phyloP scores from a whole-genome alignment of 2,888 invertebrate genomes.

The Hyles lineata region DNA sequence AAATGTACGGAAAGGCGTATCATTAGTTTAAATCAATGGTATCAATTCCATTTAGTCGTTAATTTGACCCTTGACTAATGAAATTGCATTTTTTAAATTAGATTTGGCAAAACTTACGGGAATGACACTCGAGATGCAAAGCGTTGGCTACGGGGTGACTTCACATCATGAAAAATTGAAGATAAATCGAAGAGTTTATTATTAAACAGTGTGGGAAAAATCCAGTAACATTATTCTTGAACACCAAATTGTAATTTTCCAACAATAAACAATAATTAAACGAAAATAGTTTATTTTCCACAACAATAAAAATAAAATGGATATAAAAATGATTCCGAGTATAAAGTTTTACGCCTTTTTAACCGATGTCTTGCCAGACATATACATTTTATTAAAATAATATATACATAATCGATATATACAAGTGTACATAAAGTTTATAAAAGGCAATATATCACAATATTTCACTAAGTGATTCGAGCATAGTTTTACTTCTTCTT shows the following conservation, averaged over 20 bases:
- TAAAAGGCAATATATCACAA: slow-evolving; percentile 34
- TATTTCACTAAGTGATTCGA: not conserved
- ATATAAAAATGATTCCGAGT: not conserved
- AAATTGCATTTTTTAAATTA: slow-evolving; percentile 53
- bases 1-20: too few species aligned
- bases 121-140: slow-evolving; percentile 90
- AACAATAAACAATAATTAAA: slow-evolving; percentile 34
- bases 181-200: slow-evolving; percentile 27
- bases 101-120: slow-evolving; percentile 91
- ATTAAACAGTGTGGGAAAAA: slow-evolving; percentile 35
- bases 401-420: slow-evolving; percentile 3
- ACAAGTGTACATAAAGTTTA: slow-evolving; percentile 25
- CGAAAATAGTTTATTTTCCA: slow-evolving; percentile 32
- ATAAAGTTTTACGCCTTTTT: not conserved
- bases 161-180: slow-evolving; percentile 61
- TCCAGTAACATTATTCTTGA: slow-evolving; percentile 45
- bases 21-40: too few species aligned
- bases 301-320: slow-evolving; percentile 5
- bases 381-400: not conserved
- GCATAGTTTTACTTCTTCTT: slow-evolving; percentile 50
- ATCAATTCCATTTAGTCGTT: not conserved
- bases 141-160: slow-evolving; percentile 88
- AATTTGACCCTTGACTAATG: not conserved
- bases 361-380: not conserved
- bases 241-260: slow-evolving; percentile 39